phyloP scores from a whole-genome alignment of 2,113 vertebrate species.

The Choloepus hoffmanni region DNA sequence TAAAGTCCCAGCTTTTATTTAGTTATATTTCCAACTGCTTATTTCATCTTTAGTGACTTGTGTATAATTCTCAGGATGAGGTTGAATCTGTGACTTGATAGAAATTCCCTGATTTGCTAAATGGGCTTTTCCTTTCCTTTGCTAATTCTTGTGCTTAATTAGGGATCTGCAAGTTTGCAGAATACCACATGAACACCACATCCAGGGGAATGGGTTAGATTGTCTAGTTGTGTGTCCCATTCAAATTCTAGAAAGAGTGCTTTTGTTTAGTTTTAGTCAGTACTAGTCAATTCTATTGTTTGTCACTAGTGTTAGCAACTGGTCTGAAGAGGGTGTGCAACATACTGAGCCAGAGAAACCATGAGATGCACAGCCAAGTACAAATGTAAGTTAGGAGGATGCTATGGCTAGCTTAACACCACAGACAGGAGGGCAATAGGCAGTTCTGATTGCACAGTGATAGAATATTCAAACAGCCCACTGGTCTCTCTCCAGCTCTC shows the following conservation, averaged over 20 bases:
- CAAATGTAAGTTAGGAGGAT: neutral
- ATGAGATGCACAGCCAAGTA: too few relatives aligned
- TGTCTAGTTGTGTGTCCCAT: neutral
- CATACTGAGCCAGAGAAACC: neutral
- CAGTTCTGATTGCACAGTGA: neutral
- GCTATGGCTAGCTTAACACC: neutral
- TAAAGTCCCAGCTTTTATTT: conserved; percentile 55
- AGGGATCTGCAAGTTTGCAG: neutral
- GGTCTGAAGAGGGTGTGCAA: neutral
- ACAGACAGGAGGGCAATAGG: neutral
- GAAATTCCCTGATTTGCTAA: conserved; percentile 28
- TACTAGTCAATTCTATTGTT: neutral
- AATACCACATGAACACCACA: neutral
- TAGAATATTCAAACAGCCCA: neutral
- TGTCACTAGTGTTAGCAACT: neutral
- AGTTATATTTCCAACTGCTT: conserved; percentile 62
- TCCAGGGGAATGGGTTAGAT: neutral
- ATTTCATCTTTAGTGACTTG: conserved; percentile 60
- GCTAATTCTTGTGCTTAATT: neutral
- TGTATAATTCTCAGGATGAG: conserved; percentile 26
- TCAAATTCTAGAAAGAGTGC: neutral
- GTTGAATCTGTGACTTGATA: conserved; percentile 51
- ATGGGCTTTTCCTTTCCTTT: conserved; percentile 47
- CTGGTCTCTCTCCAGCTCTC: neutral
- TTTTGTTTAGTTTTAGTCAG: conserved; percentile 9